Base-by-base conservation (phyloP, 2,888 invertebrate species). In the Parnassius apollo region DNA sequence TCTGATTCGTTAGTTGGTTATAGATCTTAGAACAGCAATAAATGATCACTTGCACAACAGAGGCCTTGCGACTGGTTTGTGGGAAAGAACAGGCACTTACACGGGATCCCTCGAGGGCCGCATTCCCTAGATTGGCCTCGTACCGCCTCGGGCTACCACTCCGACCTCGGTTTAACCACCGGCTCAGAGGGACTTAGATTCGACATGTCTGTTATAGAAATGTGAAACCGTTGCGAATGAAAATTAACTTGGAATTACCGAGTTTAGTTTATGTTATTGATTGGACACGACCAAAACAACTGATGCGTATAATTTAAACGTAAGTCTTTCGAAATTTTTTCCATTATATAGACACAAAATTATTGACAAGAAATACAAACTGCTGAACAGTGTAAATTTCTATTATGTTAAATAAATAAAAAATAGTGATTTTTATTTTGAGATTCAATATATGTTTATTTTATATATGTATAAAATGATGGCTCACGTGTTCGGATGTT, bases 61-160 rank as follows among this genome's bases (percentile, higher is more conserved):
- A 48, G 48, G 42, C 49, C 49, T 62, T 58, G 58, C 62, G 67
- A 66, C 66, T 68, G 61, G 64, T 76, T 80, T 81, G 88, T 90
- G 90, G 87, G 90, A 91, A 89, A 79, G 73, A 72, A 71, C 72
- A 72, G 73, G 72, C 71, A 76, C 71, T 72, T 70, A 77, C 83
- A 74, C 81, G 83, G 49, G 78, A 86, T 85, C 86, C 83, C 83
- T 80, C 74, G 74, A 73, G 86, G 86, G 81, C 75, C 72, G 72
- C 78, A 78, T 86, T 86, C 84, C 81, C 84, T 67, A 79, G 80
- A 82, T 81, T 78, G 83, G 77, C 77, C 71, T 67, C 70, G 65
- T 65, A 65, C 62, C 75, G 87, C 89, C 85, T 61, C 74, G 67
- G 84, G 90, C 84, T 72, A 76, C 77, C 74, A 49, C 65, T 71